A percentile compares a stretch with the other conserved stretches of the same genome.
Conservation (phyloP, 2,113 vertebrate genomes). For the Saguinus imperator region DNA sequence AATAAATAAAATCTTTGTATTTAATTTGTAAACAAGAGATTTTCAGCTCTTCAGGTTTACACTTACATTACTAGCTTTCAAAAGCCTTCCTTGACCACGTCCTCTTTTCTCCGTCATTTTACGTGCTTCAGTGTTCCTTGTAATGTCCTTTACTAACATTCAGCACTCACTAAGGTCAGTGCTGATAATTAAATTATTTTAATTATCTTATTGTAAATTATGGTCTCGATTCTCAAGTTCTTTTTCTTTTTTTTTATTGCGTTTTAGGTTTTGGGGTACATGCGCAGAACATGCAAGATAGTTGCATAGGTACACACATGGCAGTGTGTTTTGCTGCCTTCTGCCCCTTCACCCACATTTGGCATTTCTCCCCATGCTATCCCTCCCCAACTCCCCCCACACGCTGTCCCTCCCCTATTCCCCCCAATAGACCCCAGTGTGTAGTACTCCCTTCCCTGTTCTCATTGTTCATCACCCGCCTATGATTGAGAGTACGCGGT, state of each 20-base stretch:
- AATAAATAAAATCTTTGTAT: neutral
- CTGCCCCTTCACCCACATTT: no score
- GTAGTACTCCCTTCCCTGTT: no score
- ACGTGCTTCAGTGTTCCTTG: neutral
- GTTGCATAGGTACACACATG: no score
- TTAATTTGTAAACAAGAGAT: neutral
- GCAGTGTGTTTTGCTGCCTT: no score
- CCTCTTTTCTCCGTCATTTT: neutral
- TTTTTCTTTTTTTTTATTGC: neutral
- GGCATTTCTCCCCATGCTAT: no score
- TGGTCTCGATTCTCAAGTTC: slow-evolving; percentile 6
- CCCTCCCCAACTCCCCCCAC: no score
- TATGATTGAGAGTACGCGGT: no score
- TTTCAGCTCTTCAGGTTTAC: neutral
- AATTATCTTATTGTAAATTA: neutral
- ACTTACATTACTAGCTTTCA: neutral
- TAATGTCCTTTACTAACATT: neutral
- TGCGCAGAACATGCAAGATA: no score
- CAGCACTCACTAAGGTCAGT: neutral
- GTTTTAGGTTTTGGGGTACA: no score
- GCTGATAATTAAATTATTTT: neutral
- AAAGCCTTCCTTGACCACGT: neutral
- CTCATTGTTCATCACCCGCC: no score
- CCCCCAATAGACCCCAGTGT: no score
- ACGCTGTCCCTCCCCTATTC: no score